Percentiles rank a stretch among this genome's conserved stretches.
Conservation (phyloP, 2,888 invertebrate species). For the Drosophila mimica region DNA sequence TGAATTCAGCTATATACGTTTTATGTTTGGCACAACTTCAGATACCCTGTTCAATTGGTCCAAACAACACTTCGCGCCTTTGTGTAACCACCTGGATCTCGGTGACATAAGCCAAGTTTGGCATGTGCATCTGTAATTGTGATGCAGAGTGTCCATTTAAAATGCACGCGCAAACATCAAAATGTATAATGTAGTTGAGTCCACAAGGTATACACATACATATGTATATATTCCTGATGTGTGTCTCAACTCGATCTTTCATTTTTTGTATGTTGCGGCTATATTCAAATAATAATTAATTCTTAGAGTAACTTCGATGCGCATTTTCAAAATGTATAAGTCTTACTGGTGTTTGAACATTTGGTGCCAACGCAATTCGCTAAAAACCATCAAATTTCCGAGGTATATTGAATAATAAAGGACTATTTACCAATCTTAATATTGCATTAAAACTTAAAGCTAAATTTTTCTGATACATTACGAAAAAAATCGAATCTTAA, state of each 20-base stretch:
- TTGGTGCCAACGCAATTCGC: neutral
- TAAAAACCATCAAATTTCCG: neutral
- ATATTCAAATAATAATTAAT: neutral
- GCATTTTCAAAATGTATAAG: neutral
- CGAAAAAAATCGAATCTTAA: neutral
- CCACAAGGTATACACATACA: neutral
- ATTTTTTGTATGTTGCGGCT: neutral
- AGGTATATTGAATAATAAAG: neutral
- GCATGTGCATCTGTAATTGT: neutral
- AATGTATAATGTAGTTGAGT: neutral
- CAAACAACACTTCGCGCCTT: neutral
- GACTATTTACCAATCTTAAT: too few species aligned
- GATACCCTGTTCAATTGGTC: neutral
- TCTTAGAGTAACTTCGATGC: neutral
- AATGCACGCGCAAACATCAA: neutral
- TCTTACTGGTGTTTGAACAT: neutral
- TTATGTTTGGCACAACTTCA: neutral
- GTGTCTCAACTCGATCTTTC: neutral
- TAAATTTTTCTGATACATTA: neutral
- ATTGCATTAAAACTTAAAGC: neutral
- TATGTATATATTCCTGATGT: neutral
- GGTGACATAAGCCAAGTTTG: neutral
- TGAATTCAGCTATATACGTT: neutral
- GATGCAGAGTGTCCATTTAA: neutral
- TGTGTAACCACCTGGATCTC: neutral